These are phyloP conservation scores for Myotis myotis DNA, from an alignment of 2,797 vertebrate genomes.

Conservation along the genomic window DNA sequence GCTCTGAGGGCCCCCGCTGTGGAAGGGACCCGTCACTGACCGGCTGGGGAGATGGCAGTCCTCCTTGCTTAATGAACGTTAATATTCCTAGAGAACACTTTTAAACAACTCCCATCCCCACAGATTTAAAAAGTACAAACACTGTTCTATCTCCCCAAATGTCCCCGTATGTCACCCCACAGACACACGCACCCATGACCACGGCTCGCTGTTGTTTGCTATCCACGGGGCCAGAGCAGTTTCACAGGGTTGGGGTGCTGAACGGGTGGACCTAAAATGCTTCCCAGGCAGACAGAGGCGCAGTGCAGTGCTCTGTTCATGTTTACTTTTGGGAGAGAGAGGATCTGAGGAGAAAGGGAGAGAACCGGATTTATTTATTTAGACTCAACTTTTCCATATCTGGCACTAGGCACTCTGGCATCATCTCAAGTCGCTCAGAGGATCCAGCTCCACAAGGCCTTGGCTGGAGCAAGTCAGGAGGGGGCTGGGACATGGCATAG, in stretches of 20 bases:
- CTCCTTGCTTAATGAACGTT: background rate
- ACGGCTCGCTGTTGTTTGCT: background rate
- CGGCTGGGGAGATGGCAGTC: fast-evolving
- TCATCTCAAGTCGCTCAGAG: slow-evolving; percentile 54
- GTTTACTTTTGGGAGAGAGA: slow-evolving; percentile 63
- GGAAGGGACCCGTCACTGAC: fast-evolving
- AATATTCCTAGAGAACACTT: background rate
- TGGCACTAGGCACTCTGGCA: slow-evolving; percentile 55
- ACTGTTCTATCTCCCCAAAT: background rate
- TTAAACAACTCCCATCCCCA: background rate
- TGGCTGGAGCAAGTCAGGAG: slow-evolving; percentile 27
- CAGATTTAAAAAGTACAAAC: background rate
- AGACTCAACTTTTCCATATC: slow-evolving; percentile 69
- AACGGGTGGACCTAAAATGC: background rate
- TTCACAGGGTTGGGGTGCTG: background rate
- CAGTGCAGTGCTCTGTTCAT: background rate
- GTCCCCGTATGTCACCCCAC: background rate
- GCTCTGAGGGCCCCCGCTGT: fast-evolving
- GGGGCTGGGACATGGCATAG: background rate
- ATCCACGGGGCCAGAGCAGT: background rate
- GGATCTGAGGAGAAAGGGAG: background rate
- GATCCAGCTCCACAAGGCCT: slow-evolving; percentile 23
- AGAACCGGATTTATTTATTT: slow-evolving; percentile 62
- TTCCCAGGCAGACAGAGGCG: background rate
- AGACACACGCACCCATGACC: background rate